Percentiles rank a stretch among this genome's conserved stretches.
Conservation (phyloP, 2,113 vertebrate genomes). For the Syrmaticus mikado region DNA sequence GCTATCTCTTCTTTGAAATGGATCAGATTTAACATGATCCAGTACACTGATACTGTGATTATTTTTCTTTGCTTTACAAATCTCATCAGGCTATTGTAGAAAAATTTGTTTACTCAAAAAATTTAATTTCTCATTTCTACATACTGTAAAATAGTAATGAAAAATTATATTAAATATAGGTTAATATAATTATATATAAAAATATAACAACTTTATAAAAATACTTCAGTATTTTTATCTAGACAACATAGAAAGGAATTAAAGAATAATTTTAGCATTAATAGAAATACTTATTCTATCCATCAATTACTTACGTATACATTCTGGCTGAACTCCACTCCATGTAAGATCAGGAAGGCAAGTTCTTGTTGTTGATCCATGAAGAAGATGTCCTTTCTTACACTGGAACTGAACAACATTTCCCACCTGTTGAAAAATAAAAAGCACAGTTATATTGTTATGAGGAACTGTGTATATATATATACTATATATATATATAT, state of each 20-base stretch:
- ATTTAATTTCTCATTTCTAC: background rate
- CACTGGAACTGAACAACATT: slow-evolving; percentile 94
- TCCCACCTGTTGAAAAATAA: slow-evolving; percentile 83
- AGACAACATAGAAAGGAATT: background rate
- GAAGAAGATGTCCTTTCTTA: slow-evolving; percentile 94
- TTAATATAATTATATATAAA: background rate
- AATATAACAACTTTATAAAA: background rate
- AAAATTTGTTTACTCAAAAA: background rate
- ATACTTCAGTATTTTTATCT: background rate
- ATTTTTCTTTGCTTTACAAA: background rate
- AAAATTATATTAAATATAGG: background rate
- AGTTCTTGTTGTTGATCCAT: slow-evolving; percentile 93
- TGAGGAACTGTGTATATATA: background rate
- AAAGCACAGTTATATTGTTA: background rate
- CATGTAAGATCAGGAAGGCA: slow-evolving; percentile 95
- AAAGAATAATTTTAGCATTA: background rate
- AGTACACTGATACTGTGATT: background rate
- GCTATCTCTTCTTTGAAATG: background rate
- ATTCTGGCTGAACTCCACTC: slow-evolving; percentile 95
- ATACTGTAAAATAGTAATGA: background rate
- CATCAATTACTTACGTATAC: slow-evolving; percentile 84
- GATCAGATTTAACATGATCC: background rate
- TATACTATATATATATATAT: too few relatives aligned
- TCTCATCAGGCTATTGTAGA: background rate
- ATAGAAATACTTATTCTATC: background rate